phyloP scores from a whole-genome alignment of 2,113 vertebrate species.

The Dipodomys stephensi region DNA sequence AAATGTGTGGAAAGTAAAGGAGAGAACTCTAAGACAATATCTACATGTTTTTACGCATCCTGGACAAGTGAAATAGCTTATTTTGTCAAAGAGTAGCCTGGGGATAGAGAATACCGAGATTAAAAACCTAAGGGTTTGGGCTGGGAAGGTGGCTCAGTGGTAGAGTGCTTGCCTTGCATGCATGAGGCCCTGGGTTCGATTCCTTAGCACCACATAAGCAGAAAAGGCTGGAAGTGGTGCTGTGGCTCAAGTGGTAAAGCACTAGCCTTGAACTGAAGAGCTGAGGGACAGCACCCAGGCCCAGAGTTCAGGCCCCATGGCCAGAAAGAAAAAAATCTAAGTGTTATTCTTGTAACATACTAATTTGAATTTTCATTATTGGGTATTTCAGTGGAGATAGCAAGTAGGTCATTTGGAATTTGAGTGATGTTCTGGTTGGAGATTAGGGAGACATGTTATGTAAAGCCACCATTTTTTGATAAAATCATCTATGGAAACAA shows the following conservation, averaged over 20 bases:
- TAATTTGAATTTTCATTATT: slow-evolving; percentile 6
- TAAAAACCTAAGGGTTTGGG: neutral
- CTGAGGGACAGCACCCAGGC: no score
- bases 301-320: no score
- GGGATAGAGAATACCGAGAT: neutral
- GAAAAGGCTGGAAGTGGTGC: no score
- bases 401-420: neutral
- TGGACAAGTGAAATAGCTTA: neutral
- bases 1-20: neutral
- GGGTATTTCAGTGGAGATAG: neutral
- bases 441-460: slow-evolving; percentile 7
- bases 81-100: neutral
- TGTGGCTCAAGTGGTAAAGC: no score
- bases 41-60: neutral
- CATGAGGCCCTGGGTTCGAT: no score
- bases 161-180: no score
- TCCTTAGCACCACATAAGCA: no score
- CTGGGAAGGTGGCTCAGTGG: no score
- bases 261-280: no score
- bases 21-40: neutral
- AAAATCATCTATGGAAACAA: neutral
- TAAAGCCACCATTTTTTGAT: neutral
- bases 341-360: neutral
- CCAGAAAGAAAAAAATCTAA: neutral
- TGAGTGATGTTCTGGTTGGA: neutral